Base-by-base conservation (phyloP, 2,888 invertebrate species). In the Macrophya annulata region DNA sequence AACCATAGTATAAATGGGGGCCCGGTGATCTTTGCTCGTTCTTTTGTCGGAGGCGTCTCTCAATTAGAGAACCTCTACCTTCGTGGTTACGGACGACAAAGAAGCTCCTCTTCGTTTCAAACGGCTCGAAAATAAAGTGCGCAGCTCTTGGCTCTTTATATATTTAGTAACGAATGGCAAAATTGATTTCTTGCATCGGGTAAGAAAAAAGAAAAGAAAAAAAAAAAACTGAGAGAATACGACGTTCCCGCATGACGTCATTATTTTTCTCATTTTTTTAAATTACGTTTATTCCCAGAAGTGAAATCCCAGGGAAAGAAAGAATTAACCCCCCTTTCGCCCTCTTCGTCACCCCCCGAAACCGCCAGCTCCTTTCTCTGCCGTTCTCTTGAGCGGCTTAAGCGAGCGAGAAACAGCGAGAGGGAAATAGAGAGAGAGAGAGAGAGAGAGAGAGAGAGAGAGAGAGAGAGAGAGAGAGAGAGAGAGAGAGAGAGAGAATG, bases 351-450 rank as follows among this genome's bases (percentile, higher is more conserved):
- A 15, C 8, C n/a, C 77, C 55, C 51, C 40, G 43, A 81, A 81
- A 62, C 81, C 62, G 15, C 81, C 40, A 81, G 68, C 51, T 83
- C 68, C 83, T 65, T 71, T 68, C 68, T 83, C 21, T 71, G 68
- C 48, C 83, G 71, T 71, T 83, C 68, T 83, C 68, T 83, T 83
- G 68, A 83, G 83, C 83, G 48, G 83, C 83, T 83, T 83, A 83
- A 84, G 72, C 59, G 17, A 77, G 21, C 37, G 79, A 77, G 65
- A 85, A 62, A 83, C 84, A 83, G 84, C 43, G 12, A 37, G 43
- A 65, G 85, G 86, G 84, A 76, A 48, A 48, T 37, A 81, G 81
- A 74, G 83, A 83, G 31, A 4, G 48, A 21, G 9, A 25, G 25
- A 31, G 21, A 10, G 6, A 62, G 37, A 59, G 17, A 59, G 45